phyloP scores from a whole-genome alignment of 2,888 invertebrate genomes.

The Eudemis profundana region DNA sequence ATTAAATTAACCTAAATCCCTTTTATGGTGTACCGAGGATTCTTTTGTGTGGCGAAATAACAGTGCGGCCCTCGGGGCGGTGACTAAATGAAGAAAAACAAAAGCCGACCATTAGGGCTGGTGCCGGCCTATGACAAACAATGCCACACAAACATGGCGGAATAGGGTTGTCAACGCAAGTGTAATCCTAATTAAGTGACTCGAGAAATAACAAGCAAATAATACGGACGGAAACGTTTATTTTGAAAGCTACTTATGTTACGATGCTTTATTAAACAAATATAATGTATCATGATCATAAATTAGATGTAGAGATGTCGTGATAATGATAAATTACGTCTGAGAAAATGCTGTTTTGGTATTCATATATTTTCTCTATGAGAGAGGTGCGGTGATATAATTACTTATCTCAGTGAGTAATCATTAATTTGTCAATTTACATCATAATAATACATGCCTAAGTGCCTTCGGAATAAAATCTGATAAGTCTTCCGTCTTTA shows the following conservation, averaged over 20 bases:
- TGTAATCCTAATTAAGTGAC: constrained; percentile 42
- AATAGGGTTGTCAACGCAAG: constrained; percentile 50
- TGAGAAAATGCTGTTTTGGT: constrained; percentile 8
- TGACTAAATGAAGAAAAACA: constrained; percentile 74
- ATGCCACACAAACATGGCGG: constrained; percentile 51
- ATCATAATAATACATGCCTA: too few species aligned
- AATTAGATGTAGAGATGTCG: constrained; percentile 1
- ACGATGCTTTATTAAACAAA: constrained; percentile 13
- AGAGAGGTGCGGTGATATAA: too few species aligned
- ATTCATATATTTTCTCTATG: background rate
- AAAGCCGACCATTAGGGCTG: constrained; percentile 70
- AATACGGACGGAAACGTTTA: constrained; percentile 30
- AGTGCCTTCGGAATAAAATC: too few species aligned
- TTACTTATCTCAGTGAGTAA: too few species aligned
- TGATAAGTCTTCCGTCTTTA: background rate
- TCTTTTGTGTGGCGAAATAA: constrained; percentile 63
- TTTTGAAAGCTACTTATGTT: constrained; percentile 43
- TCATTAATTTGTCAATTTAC: too few species aligned
- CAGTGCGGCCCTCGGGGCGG: constrained; percentile 55
- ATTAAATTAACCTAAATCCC: constrained; percentile 50
- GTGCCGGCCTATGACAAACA: constrained; percentile 63
- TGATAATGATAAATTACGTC: constrained; percentile 1
- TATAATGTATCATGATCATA: constrained; percentile 20
- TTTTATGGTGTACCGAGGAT: constrained; percentile 54
- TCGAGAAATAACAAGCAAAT: constrained; percentile 38